Conservation (phyloP, 2,113 vertebrate genomes). For the Apodemus sylvaticus region DNA sequence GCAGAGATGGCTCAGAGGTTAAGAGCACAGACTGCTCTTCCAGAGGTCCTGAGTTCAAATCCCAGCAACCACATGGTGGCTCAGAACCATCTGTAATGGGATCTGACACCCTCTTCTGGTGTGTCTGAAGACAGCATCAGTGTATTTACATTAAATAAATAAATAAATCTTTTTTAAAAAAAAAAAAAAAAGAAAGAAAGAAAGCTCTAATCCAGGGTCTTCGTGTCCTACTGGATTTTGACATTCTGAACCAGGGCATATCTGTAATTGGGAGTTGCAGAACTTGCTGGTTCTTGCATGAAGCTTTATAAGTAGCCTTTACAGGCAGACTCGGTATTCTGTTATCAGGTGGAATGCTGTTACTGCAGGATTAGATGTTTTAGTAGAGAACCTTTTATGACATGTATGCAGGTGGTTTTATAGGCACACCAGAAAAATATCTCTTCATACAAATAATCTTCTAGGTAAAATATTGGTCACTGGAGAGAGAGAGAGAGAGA, state of each 20-base stretch:
- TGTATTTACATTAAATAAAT: too few relatives aligned
- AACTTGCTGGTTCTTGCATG: background rate
- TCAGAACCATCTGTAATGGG: too few relatives aligned
- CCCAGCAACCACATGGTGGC: too few relatives aligned
- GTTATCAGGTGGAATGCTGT: background rate
- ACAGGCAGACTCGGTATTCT: background rate
- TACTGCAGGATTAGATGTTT: background rate
- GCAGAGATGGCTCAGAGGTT: too few relatives aligned
- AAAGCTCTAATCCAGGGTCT: background rate
- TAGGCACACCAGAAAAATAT: background rate
- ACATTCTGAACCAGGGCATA: background rate
- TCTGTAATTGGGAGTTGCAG: background rate
- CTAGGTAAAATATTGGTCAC: background rate
- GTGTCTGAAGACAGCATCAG: too few relatives aligned
- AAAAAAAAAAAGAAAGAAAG: too few relatives aligned
- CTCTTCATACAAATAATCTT: background rate
- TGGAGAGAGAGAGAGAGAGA: background rate
- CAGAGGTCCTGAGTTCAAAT: too few relatives aligned
- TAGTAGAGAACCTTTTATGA: background rate
- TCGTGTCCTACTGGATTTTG: background rate
- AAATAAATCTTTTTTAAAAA: too few relatives aligned
- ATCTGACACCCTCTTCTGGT: too few relatives aligned
- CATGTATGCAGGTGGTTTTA: background rate
- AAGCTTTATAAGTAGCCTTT: background rate
- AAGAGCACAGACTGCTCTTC: too few relatives aligned